A percentile compares a stretch with the other conserved stretches of the same genome.
phyloP scores from a whole-genome alignment of 2,797 vertebrate genomes.

The Chelmon rostratus region DNA sequence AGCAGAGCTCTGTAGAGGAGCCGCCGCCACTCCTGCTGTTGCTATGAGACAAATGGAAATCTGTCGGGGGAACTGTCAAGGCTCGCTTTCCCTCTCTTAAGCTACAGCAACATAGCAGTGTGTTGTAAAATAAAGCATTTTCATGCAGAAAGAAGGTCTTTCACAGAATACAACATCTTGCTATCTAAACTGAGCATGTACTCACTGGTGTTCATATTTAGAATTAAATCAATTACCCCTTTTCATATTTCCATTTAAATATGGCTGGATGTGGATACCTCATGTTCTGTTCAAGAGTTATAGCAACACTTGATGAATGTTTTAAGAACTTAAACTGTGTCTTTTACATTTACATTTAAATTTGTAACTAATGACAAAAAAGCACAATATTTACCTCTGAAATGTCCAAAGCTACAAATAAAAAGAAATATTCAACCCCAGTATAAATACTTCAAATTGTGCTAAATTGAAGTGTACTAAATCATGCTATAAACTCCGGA shows the following conservation, averaged over 20 bases:
- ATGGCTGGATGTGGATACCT: too few species aligned
- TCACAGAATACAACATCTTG: fast-evolving
- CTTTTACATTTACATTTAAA: too few species aligned
- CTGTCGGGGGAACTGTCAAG: constrained; percentile 20
- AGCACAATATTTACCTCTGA: too few species aligned
- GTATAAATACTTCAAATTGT: neutral
- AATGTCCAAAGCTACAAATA: too few species aligned
- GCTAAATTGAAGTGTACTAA: neutral
- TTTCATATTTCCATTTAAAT: too few species aligned
- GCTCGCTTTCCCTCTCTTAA: constrained; percentile 2
- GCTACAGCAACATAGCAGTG: constrained; percentile 8
- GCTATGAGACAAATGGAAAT: constrained; percentile 72
- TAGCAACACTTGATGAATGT: too few species aligned
- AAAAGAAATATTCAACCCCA: too few species aligned
- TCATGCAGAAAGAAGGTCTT: neutral
- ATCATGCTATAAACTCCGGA: neutral
- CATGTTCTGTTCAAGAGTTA: too few species aligned
- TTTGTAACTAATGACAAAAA: too few species aligned
- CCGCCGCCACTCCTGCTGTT: constrained; percentile 55
- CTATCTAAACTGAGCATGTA: neutral
- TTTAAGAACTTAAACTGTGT: too few species aligned
- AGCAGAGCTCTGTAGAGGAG: constrained; percentile 54
- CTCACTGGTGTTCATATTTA: neutral
- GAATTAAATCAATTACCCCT: neutral
- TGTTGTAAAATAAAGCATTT: constrained; percentile 10